A percentile compares a stretch with the other conserved stretches of the same genome.
These are phyloP conservation scores for Stenchaetothrips biformis DNA, from an alignment of 2,888 invertebrate species.

Conservation along the genomic window DNA sequence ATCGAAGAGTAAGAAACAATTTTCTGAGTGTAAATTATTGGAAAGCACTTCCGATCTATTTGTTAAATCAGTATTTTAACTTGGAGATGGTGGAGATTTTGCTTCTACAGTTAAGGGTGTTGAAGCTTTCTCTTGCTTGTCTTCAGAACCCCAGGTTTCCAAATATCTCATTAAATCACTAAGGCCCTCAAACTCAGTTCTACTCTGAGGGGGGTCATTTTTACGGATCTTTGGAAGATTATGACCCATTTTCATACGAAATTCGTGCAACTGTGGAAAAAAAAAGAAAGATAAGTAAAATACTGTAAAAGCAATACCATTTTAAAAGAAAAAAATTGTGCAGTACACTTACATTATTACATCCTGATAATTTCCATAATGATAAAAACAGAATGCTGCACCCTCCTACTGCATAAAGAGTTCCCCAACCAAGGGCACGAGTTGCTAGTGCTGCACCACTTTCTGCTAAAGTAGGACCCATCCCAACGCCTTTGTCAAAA, in stretches of 20 bases:
- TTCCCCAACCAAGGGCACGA: conserved; percentile 83
- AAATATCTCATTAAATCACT: conserved; percentile 80
- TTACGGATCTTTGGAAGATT: conserved; percentile 70
- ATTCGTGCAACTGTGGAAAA: conserved; percentile 67
- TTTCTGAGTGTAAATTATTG: no score
- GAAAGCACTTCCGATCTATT: no score
- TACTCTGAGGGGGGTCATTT: conserved; percentile 70
- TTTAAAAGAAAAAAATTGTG: conserved; percentile 28
- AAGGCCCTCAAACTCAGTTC: conserved; percentile 80
- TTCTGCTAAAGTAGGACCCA: conserved; percentile 35
- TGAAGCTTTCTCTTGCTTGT: background rate
- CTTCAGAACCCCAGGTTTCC: conserved; percentile 43
- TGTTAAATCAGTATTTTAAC: background rate
- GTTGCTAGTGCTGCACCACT: conserved; percentile 69
- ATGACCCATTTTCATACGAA: conserved; percentile 72
- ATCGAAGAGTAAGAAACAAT: no score
- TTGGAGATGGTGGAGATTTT: background rate
- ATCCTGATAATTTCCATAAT: conserved; percentile 85
- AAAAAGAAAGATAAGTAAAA: conserved; percentile 26
- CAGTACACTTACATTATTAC: conserved; percentile 62
- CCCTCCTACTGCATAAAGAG: conserved; percentile 79
- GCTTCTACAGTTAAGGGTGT: background rate
- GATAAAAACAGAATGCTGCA: conserved; percentile 74
- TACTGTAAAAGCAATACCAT: conserved; percentile 29
- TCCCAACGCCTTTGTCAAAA: conserved; percentile 59